Percentiles rank a stretch among this genome's conserved stretches.
These are phyloP conservation scores for Sturnus vulgaris DNA, from an alignment of 2,113 vertebrate species.

Conservation along the genomic window DNA sequence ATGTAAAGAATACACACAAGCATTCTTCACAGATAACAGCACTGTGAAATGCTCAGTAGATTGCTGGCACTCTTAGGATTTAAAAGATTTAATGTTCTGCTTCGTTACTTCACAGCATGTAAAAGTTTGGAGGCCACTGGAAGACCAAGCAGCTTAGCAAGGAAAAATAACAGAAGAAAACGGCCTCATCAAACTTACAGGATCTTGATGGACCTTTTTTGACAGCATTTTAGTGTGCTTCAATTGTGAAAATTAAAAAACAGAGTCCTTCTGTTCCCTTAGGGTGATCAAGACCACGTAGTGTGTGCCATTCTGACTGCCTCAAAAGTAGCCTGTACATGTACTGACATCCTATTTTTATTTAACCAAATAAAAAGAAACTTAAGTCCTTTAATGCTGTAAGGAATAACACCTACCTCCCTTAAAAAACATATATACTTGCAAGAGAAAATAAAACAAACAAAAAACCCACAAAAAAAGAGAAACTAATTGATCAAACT, in stretches of 20 bases:
- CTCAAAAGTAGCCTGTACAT: background rate
- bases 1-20: background rate
- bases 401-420: background rate
- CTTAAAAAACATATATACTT: background rate
- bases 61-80: background rate
- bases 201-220: background rate
- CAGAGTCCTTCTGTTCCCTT: background rate
- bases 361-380: background rate
- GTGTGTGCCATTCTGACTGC: background rate
- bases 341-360: background rate
- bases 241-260: background rate
- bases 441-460: background rate
- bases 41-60: background rate
- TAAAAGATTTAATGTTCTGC: constrained; percentile 42
- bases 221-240: background rate
- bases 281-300: background rate
- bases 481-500: background rate
- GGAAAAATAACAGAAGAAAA: background rate
- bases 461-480: no score
- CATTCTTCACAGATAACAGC: constrained; percentile 26
- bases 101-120: constrained; percentile 25
- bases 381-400: background rate
- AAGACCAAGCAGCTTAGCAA: background rate
- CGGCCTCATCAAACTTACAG: background rate
- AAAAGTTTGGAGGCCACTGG: background rate